phyloP scores from a whole-genome alignment of 2,113 vertebrate species.

The Taxidea taxus region DNA sequence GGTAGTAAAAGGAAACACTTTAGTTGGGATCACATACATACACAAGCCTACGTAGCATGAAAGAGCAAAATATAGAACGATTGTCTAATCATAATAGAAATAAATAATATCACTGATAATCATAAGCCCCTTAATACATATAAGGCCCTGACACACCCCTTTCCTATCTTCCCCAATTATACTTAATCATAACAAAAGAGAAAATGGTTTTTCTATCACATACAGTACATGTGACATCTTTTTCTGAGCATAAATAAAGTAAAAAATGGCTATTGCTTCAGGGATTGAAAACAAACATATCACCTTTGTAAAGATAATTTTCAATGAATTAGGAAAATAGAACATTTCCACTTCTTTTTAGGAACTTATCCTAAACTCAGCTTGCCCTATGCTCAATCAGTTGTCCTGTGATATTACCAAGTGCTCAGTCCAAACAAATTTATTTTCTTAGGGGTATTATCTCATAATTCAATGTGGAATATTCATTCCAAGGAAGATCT shows the following conservation, averaged over 20 bases:
- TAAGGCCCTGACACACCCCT: neutral
- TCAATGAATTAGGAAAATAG: neutral
- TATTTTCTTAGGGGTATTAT: neutral
- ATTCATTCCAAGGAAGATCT: neutral
- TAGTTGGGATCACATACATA: neutral
- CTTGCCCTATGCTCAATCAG: neutral
- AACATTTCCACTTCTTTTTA: neutral
- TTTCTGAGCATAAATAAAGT: slow-evolving; percentile 7
- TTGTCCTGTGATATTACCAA: neutral
- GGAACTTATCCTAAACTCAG: neutral
- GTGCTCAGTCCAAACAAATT: neutral
- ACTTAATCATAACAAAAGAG: neutral
- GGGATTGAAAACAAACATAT: neutral
- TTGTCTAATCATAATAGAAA: neutral
- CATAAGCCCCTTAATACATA: neutral
- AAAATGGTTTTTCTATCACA: neutral
- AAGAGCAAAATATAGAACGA: neutral
- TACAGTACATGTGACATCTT: neutral
- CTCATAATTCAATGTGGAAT: neutral
- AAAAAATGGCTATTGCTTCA: neutral
- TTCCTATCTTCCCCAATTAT: neutral
- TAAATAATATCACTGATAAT: neutral
- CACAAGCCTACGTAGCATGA: neutral
- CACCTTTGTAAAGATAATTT: neutral
- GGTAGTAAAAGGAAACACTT: neutral